Percentiles rank a stretch among this genome's conserved stretches.
These are phyloP conservation scores for Percopsis transmontana DNA, from an alignment of 2,113 vertebrate genomes.

Conservation along the genomic window DNA sequence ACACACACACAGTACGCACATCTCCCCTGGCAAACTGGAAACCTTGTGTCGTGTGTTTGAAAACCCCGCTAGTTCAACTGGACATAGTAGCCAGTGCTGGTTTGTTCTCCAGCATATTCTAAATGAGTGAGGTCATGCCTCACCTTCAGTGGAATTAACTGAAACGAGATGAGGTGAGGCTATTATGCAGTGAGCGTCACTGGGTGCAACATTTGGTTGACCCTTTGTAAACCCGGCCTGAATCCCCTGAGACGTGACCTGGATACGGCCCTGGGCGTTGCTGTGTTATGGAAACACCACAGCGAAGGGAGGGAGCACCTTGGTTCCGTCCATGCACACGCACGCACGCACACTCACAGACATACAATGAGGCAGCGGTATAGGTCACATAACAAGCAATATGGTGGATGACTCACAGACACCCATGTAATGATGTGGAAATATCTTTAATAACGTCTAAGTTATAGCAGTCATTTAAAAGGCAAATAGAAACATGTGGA, in stretches of 20 bases:
- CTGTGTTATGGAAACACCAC: constrained; percentile 55
- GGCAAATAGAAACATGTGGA: not conserved
- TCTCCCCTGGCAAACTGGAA: too few species aligned
- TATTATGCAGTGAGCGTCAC: constrained; percentile 22
- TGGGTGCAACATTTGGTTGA: constrained; percentile 20
- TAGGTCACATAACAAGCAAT: not conserved
- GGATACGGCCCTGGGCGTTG: constrained; percentile 8
- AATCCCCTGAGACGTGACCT: constrained; percentile 12
- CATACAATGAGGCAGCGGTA: not conserved
- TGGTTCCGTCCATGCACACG: constrained; percentile 9
- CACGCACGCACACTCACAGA: constrained; percentile 26
- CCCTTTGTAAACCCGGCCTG: not conserved
- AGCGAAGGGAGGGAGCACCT: constrained; percentile 32
- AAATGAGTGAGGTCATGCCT: constrained; percentile 46
- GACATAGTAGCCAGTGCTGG: constrained; percentile 4
- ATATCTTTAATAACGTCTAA: too few species aligned
- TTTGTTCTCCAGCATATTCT: constrained; percentile 53
- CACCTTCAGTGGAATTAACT: constrained; percentile 35
- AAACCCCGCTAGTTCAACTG: too few species aligned
- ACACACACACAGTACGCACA: too few species aligned
- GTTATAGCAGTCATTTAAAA: not conserved
- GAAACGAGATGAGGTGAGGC: constrained; percentile 29
- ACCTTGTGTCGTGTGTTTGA: too few species aligned
- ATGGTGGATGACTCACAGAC: not conserved
- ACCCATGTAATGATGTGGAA: too few species aligned